These are phyloP conservation scores for Drosophila fuyamai DNA, from an alignment of 1,140 invertebrate species.

Conservation along the genomic window DNA sequence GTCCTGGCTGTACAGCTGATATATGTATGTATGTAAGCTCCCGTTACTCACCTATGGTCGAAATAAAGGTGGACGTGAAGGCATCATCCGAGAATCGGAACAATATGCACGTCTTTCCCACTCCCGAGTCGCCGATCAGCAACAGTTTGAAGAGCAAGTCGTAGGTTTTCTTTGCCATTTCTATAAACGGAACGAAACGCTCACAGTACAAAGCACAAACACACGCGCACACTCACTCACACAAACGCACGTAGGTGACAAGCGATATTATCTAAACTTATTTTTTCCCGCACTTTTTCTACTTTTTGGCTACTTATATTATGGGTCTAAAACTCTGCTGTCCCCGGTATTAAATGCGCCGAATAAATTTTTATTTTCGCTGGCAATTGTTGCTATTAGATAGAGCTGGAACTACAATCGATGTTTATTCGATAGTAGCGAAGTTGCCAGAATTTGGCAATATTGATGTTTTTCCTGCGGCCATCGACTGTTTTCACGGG, in stretches of 20 bases:
- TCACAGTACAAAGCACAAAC: constrained; percentile 64
- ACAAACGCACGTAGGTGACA: constrained; percentile 38
- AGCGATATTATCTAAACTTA: constrained; percentile 19
- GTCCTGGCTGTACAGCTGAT: constrained; percentile 38
- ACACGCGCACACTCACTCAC: constrained; percentile 46
- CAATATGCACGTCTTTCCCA: constrained; percentile 99
- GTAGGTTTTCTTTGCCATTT: constrained; percentile 98
- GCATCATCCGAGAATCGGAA: constrained; percentile 99
- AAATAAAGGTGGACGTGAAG: constrained; percentile 99
- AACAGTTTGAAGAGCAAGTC: constrained; percentile 99
- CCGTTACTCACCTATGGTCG: constrained; percentile 94
- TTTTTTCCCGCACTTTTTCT: not conserved
- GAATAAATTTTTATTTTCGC: constrained; percentile 25
- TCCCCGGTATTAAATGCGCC: constrained; percentile 13
- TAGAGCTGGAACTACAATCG: constrained; percentile 13
- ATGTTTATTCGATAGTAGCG: constrained; percentile 1
- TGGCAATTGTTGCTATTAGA: constrained; percentile 37
- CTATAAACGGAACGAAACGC: constrained; percentile 64
- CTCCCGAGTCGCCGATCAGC: constrained; percentile 98
- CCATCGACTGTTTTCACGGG: constrained; percentile 1
- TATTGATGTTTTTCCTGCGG: not conserved
- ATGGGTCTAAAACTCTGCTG: not conserved
- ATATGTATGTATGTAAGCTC: constrained; percentile 10
- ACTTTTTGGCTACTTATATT: not conserved
- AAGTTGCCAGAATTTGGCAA: not conserved